phyloP scores from a whole-genome alignment of 2,888 invertebrate genomes.

The Ochropleura plecta region DNA sequence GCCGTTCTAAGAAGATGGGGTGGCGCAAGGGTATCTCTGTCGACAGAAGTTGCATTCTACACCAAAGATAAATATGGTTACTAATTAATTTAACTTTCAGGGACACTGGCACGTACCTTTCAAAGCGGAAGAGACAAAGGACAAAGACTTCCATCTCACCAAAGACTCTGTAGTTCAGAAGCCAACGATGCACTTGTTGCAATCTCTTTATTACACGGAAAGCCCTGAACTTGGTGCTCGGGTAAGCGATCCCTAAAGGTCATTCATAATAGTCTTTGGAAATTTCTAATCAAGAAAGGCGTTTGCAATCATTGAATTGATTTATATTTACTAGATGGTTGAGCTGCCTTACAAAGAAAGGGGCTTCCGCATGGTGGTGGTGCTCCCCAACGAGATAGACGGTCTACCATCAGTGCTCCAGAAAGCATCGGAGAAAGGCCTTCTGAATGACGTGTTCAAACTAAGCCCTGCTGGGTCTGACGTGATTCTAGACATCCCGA shows the following conservation, averaged over 20 bases:
- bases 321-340: constrained; percentile 69
- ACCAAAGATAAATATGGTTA: neutral
- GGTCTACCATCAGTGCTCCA: constrained; percentile 72
- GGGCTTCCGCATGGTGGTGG: constrained; percentile 78
- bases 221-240: constrained; percentile 72
- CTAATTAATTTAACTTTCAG: constrained; percentile 61
- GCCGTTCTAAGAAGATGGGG: neutral
- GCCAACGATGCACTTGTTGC: constrained; percentile 73
- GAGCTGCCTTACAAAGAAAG: constrained; percentile 79
- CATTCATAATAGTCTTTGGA: neutral
- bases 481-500: constrained; percentile 74
- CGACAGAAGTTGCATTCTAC: too few relatives aligned
- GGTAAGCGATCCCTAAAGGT: constrained; percentile 60
- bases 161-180: constrained; percentile 71
- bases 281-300: neutral
- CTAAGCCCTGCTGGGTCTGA: constrained; percentile 65
- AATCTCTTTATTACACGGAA: constrained; percentile 71
- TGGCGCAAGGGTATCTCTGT: too few relatives aligned
- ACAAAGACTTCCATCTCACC: constrained; percentile 74
- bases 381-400: constrained; percentile 75
- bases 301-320: constrained; percentile 2
- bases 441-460: constrained; percentile 73
- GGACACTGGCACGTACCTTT: constrained; percentile 80
- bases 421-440: constrained; percentile 71
- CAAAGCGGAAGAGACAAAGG: constrained; percentile 68